Percentiles rank a stretch among this genome's conserved stretches.
These are phyloP conservation scores for Edolisoma coerulescens DNA, from an alignment of 2,113 vertebrate genomes.

Conservation along the genomic window DNA sequence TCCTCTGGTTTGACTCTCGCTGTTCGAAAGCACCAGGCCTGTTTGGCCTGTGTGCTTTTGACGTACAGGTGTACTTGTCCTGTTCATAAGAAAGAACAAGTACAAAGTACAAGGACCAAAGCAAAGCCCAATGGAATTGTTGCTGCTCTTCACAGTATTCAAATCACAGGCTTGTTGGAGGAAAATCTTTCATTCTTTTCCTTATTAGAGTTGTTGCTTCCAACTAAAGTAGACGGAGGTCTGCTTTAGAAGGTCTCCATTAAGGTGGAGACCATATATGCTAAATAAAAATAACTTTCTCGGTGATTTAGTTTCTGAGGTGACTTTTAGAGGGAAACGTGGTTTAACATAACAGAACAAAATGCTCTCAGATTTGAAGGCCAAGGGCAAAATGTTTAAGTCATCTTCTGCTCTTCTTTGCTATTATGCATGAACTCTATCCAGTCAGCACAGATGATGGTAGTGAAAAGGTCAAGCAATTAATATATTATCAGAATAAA, in stretches of 20 bases:
- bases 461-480: constrained; percentile 27
- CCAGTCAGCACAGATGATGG: not conserved
- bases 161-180: not conserved
- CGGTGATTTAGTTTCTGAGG: not conserved
- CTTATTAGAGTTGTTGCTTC: not conserved
- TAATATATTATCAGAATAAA: constrained; percentile 13
- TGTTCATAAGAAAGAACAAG: not conserved
- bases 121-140: not conserved
- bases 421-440: not conserved
- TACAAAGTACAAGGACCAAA: too few species aligned
- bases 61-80: too few species aligned
- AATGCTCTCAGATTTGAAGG: not conserved
- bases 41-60: not conserved
- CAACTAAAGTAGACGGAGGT: not conserved
- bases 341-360: not conserved
- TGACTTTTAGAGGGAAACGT: not conserved
- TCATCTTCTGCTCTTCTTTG: not conserved
- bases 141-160: not conserved
- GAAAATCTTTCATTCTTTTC: not conserved
- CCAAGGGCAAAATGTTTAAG: not conserved
- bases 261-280: not conserved
- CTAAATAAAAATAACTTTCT: not conserved
- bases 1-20: not conserved
- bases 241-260: not conserved
- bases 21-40: not conserved